Percentiles rank a stretch among this genome's conserved stretches.
phyloP scores from a whole-genome alignment of 2,888 invertebrate genomes.

The Harpalus rubripes region DNA sequence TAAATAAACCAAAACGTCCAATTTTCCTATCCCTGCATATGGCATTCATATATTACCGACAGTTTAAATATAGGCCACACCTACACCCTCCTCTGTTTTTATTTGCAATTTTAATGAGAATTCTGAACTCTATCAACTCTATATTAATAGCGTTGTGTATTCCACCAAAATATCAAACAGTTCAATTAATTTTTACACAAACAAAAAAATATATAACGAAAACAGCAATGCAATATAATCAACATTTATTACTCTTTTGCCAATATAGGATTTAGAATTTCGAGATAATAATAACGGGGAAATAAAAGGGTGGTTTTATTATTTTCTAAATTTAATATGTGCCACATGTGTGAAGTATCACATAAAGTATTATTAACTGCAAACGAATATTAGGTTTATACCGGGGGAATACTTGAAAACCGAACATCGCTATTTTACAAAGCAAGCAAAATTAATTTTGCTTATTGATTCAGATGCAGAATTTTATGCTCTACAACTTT shows the following conservation, averaged over 20 bases:
- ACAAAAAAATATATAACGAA: not conserved
- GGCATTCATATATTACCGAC: too few species aligned
- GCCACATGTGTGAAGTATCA: not conserved
- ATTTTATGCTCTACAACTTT: too few species aligned
- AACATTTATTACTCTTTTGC: not conserved
- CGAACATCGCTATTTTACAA: too few species aligned
- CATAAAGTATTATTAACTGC: not conserved
- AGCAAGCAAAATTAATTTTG: too few species aligned
- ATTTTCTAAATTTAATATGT: not conserved
- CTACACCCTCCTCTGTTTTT: too few species aligned
- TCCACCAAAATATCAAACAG: not conserved
- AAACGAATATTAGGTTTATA: not conserved
- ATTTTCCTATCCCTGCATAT: too few species aligned
- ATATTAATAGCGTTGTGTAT: not conserved
- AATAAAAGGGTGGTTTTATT: not conserved
- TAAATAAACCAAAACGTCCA: too few species aligned
- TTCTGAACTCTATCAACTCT: not conserved
- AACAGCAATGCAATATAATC: not conserved
- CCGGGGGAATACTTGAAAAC: too few species aligned
- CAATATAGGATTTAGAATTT: not conserved
- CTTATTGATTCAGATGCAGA: too few species aligned
- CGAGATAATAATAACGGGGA: not conserved
- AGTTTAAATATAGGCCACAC: too few species aligned
- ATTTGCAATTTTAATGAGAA: constrained; percentile 14
- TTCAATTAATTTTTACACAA: not conserved